Evolutionary conservation across 2,888 invertebrate species (phyloP).

Genomic region (Eilema depressum): DNA sequence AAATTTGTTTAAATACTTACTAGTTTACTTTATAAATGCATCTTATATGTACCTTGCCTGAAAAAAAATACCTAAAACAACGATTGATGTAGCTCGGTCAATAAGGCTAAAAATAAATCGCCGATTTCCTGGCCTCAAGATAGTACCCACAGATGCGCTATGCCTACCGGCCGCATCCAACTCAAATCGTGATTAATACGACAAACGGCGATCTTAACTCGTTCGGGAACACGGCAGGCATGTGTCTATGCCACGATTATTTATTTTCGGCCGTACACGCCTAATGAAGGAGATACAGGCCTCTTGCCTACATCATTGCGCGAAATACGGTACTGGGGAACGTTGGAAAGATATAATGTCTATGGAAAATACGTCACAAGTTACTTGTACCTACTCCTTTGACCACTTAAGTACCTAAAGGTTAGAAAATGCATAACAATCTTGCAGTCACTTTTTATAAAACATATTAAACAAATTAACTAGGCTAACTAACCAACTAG

Average conservation of each 20-base stretch:
- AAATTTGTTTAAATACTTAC: too few species aligned
- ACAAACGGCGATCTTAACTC: conserved; percentile 66
- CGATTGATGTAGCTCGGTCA: neutral
- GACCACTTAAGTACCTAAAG: too few species aligned
- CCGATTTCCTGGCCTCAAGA: conserved; percentile 49
- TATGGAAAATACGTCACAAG: neutral
- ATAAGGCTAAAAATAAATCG: neutral
- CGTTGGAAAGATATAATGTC: neutral
- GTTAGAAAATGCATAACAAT: too few species aligned
- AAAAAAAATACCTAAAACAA: too few species aligned
- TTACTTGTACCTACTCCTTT: too few species aligned
- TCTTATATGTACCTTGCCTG: too few species aligned
- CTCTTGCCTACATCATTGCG: conserved; percentile 34
- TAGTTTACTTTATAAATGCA: too few species aligned
- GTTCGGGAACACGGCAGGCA: conserved; percentile 57
- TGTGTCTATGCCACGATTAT: conserved; percentile 55
- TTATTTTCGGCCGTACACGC: conserved; percentile 58
- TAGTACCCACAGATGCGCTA: conserved; percentile 61
- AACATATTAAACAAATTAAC: too few species aligned
- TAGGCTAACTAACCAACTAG: too few species aligned
- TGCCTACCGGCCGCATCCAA: conserved; percentile 60
- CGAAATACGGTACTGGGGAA: conserved; percentile 1
- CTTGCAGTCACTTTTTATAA: too few species aligned
- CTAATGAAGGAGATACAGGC: conserved; percentile 55
- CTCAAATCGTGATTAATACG: conserved; percentile 75